Conservation (phyloP, 1,140 invertebrate species). For the Drosophila guanche region DNA sequence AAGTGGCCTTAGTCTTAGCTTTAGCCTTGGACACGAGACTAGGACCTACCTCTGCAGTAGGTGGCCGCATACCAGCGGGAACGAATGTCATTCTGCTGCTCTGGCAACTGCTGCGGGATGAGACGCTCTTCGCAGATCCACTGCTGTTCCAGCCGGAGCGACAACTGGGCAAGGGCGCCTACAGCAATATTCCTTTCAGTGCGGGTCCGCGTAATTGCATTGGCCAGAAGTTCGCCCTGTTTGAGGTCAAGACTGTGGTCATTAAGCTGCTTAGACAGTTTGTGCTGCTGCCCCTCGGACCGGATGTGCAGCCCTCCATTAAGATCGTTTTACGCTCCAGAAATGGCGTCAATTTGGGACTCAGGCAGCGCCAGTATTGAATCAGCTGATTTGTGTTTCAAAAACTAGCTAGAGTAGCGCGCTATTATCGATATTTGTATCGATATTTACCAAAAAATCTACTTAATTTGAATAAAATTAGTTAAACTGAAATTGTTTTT, state of each 20-base stretch:
- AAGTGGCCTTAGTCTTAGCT: neutral
- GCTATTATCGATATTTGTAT: neutral
- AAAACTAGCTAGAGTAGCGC: neutral
- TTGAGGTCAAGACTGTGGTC: constrained; percentile 88
- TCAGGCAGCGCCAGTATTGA: constrained; percentile 34
- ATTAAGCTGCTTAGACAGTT: constrained; percentile 79
- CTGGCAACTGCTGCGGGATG: constrained; percentile 83
- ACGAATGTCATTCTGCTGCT: constrained; percentile 83
- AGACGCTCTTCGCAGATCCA: constrained; percentile 52
- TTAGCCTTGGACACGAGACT: constrained; percentile 13
- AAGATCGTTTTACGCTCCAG: constrained; percentile 68
- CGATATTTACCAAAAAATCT: too few relatives aligned
- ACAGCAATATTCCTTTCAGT: constrained; percentile 86
- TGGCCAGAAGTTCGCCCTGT: constrained; percentile 91
- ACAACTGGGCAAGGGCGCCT: constrained; percentile 14
- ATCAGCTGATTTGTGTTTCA: neutral
- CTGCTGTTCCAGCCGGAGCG: constrained; percentile 87
- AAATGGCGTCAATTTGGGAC: constrained; percentile 63
- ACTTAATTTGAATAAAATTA: too few relatives aligned
- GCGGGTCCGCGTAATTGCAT: constrained; percentile 87
- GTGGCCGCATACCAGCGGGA: constrained; percentile 80
- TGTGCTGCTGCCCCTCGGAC: constrained; percentile 68
- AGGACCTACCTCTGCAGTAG: constrained; percentile 36
- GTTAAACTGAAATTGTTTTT: too few relatives aligned
- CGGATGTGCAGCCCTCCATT: constrained; percentile 59